These are phyloP conservation scores for Stomatorhinus ivindoensis DNA, from an alignment of 2,113 vertebrate genomes.

Conservation along the genomic window DNA sequence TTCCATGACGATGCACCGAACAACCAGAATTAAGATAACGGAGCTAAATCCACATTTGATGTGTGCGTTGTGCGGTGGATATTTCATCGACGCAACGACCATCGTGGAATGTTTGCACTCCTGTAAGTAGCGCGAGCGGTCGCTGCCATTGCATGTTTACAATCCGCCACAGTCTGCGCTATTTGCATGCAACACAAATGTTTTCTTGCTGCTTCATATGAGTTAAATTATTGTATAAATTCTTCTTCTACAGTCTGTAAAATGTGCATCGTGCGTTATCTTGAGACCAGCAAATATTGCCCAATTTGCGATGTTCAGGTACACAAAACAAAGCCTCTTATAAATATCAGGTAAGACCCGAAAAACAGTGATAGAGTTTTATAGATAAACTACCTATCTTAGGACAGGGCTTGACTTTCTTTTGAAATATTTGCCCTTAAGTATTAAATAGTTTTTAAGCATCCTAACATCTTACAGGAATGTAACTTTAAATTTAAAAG, in stretches of 20 bases:
- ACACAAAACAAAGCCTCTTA: constrained; percentile 76
- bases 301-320: constrained; percentile 80
- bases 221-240: background rate
- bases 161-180: background rate
- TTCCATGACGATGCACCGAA: constrained; percentile 84
- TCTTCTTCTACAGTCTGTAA: constrained; percentile 63
- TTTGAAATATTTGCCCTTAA: background rate
- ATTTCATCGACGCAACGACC: constrained; percentile 78
- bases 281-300: constrained; percentile 82
- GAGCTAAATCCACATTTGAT: constrained; percentile 78
- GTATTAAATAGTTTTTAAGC: background rate
- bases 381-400: background rate
- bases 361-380: background rate
- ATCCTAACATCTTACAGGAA: background rate
- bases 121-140: constrained; percentile 55
- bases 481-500: background rate
- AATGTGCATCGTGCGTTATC: constrained; percentile 77
- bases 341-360: constrained; percentile 74
- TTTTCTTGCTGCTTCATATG: background rate
- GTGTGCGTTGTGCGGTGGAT: constrained; percentile 74
- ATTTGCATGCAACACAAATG: background rate
- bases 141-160: background rate
- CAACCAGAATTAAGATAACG: constrained; percentile 57
- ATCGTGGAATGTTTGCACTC: constrained; percentile 81
- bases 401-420: background rate